A percentile compares a stretch with the other conserved stretches of the same genome.
phyloP scores from a whole-genome alignment of 2,797 vertebrate species.

The Orestias chungarensis region DNA sequence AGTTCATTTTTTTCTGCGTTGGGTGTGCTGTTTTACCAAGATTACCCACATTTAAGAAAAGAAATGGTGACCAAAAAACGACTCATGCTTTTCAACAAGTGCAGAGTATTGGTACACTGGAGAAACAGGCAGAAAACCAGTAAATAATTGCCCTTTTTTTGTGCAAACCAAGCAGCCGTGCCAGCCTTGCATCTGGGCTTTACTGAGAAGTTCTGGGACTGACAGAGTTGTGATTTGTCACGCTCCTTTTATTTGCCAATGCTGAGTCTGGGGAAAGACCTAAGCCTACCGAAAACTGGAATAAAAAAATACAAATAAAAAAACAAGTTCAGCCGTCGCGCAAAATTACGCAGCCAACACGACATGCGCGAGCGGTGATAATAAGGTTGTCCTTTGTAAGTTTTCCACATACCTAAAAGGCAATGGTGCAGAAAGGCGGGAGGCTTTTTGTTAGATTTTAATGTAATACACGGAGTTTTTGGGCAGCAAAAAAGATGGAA shows the following conservation, averaged over 20 bases:
- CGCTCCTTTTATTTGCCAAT: conserved; percentile 70
- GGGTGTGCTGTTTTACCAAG: neutral
- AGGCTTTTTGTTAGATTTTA: conserved; percentile 32
- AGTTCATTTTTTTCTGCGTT: too few species aligned
- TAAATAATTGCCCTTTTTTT: conserved; percentile 52
- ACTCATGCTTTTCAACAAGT: neutral
- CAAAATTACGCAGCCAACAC: conserved; percentile 2
- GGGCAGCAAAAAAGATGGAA: neutral
- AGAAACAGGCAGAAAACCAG: conserved; percentile 34
- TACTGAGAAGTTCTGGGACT: conserved; percentile 57
- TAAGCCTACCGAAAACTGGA: conserved; percentile 62
- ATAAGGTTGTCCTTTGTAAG: conserved; percentile 24
- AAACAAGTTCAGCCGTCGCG: conserved; percentile 63
- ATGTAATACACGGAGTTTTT: neutral
- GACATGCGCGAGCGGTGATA: neutral
- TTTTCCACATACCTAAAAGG: conserved; percentile 25
- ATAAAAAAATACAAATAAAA: conserved; percentile 42
- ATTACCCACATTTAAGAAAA: neutral
- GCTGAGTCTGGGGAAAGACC: conserved; percentile 52
- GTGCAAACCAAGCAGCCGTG: conserved; percentile 27
- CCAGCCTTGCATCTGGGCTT: conserved; percentile 29
- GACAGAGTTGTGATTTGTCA: conserved; percentile 65
- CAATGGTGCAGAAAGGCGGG: conserved; percentile 25
- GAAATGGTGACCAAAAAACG: too few species aligned
- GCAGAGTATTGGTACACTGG: conserved; percentile 2